phyloP scores from a whole-genome alignment of 2,797 vertebrate genomes.

The Rhinogobio ventralis region DNA sequence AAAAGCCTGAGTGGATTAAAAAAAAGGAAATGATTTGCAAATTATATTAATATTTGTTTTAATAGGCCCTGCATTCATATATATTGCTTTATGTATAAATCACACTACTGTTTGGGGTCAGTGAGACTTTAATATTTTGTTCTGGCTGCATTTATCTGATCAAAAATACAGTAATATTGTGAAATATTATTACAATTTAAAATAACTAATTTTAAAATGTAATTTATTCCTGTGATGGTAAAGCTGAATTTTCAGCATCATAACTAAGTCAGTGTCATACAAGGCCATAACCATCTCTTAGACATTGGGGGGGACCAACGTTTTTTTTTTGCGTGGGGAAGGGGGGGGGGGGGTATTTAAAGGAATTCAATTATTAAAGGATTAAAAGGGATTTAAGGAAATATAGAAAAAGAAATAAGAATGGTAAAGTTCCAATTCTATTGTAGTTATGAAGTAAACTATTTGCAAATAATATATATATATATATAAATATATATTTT shows the following conservation, averaged over 20 bases:
- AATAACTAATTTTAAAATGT: neutral
- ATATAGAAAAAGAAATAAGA: no score
- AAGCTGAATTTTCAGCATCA: neutral
- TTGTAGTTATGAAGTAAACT: no score
- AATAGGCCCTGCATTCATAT: constrained; percentile 44
- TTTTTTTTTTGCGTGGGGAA: no score
- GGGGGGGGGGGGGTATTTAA: no score
- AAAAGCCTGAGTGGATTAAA: constrained; percentile 18
- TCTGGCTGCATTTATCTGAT: neutral
- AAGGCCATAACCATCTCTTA: no score
- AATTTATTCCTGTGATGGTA: neutral
- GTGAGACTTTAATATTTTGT: no score
- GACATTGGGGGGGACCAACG: no score
- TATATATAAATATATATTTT: no score
- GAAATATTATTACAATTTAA: neutral
- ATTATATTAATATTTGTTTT: neutral
- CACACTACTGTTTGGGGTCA: neutral
- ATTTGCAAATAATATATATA: no score
- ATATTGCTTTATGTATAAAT: constrained; percentile 53
- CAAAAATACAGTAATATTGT: neutral
- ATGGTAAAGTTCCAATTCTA: no score
- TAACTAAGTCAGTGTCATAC: neutral
- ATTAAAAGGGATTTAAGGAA: no score
- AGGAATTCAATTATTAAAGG: no score
- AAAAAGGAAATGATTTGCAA: constrained; percentile 1